A percentile compares a stretch with the other conserved stretches of the same genome.
phyloP scores from a whole-genome alignment of 2,113 vertebrate species.

The Mugil cephalus region DNA sequence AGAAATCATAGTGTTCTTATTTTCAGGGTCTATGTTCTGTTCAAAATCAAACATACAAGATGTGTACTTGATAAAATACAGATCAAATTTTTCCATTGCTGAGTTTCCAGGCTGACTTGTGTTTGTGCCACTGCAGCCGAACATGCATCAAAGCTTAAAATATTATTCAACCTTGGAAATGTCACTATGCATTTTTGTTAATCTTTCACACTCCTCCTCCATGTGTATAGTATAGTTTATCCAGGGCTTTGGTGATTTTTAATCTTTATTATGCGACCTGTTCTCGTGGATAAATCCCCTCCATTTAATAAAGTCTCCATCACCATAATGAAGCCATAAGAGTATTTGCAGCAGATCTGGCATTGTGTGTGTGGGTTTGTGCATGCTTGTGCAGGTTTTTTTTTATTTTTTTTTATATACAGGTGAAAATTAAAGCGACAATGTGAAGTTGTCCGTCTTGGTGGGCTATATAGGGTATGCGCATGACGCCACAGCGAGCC shows the following conservation, averaged over 20 bases:
- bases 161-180: constrained; percentile 4
- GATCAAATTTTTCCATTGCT: too few species aligned
- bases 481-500: too few species aligned
- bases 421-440: too few species aligned
- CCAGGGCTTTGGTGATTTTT: constrained; percentile 61
- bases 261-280: constrained; percentile 54
- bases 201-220: constrained; percentile 22
- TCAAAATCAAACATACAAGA: too few species aligned
- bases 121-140: too few species aligned
- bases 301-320: constrained; percentile 74
- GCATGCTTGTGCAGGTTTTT: constrained; percentile 1
- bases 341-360: constrained; percentile 21
- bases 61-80: too few species aligned
- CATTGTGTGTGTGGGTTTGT: neutral
- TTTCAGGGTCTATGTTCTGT: too few species aligned
- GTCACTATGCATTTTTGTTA: constrained; percentile 7
- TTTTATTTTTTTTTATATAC: neutral
- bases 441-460: too few species aligned
- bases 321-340: constrained; percentile 61
- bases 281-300: constrained; percentile 53
- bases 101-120: too few species aligned
- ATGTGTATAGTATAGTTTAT: neutral
- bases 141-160: neutral
- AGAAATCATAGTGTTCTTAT: too few species aligned
- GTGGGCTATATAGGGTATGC: too few species aligned